Evolutionary conservation across 1,140 invertebrate genomes (phyloP).

Genomic region (Macrostomum lignano): DNA sequence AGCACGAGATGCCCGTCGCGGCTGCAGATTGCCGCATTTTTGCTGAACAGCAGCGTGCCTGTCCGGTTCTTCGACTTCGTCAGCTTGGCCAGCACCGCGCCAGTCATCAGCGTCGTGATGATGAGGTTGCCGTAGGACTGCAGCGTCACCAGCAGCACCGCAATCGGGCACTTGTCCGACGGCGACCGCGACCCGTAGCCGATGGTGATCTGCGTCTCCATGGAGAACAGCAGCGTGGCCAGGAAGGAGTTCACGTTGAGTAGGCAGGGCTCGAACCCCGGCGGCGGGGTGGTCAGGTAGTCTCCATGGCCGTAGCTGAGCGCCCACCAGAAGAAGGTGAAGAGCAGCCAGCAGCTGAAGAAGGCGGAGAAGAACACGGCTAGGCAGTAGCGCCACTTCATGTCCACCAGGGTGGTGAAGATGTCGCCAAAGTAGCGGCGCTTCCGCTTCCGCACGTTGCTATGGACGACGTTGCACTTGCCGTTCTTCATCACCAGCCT

Average conservation of each 20-base stretch:
- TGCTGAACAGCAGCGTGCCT: constrained; percentile 19
- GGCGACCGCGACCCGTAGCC: constrained; percentile 38
- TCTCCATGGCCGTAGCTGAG: constrained; percentile 28
- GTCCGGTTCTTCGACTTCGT: constrained; percentile 16
- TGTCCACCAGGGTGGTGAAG: constrained; percentile 43
- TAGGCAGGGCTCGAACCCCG: constrained; percentile 26
- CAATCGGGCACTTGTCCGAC: constrained; percentile 25
- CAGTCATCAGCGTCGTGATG: constrained; percentile 12
- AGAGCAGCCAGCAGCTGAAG: constrained; percentile 28
- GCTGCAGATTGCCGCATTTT: constrained; percentile 28
- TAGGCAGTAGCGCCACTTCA: constrained; percentile 29
- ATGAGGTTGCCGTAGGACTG: constrained; percentile 19
- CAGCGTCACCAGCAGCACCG: constrained; percentile 14
- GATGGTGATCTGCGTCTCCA: constrained; percentile 31
- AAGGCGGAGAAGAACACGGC: constrained; percentile 28
- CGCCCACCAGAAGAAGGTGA: constrained; percentile 30
- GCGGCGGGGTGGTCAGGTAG: constrained; percentile 9
- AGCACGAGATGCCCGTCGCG: constrained; percentile 49
- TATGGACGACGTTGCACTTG: too few species aligned
- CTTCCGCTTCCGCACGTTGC: too few species aligned
- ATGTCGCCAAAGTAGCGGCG: constrained; percentile 65
- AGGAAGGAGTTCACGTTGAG: constrained; percentile 21
- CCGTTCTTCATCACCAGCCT: too few species aligned
- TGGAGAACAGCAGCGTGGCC: constrained; percentile 27
- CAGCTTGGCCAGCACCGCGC: constrained; percentile 15